Conservation (phyloP, 2,797 vertebrate species). For the Aldrovandia affinis region DNA sequence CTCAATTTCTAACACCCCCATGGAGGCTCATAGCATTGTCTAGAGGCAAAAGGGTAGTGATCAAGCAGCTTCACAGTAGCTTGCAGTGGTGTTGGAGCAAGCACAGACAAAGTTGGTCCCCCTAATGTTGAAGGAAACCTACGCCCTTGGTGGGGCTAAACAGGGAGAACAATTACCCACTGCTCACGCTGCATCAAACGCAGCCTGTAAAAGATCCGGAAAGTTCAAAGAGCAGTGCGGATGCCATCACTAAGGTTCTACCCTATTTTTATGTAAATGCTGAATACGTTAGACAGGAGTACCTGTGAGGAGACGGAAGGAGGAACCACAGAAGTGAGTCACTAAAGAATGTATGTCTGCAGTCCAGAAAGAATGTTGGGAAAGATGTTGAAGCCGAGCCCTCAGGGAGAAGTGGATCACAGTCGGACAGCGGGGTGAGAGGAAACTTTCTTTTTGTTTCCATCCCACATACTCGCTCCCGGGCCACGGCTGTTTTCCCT, state of each 20-base stretch:
- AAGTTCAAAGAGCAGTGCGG: background rate
- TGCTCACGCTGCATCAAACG: slow-evolving; percentile 23
- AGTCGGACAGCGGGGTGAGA: background rate
- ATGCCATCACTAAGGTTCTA: background rate
- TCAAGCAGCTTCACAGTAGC: too few species aligned
- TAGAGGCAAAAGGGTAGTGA: too few species aligned
- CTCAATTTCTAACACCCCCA: too few species aligned
- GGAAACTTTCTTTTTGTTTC: background rate
- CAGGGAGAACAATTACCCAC: slow-evolving; percentile 25
- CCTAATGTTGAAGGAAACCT: too few species aligned
- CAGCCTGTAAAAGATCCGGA: background rate
- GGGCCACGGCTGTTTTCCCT: background rate
- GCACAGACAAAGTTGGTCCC: too few species aligned
- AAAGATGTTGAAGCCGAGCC: background rate
- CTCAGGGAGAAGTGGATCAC: background rate
- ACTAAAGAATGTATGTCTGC: background rate
- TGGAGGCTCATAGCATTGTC: too few species aligned
- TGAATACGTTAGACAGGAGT: background rate
- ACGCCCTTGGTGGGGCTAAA: background rate
- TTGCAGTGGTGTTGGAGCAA: too few species aligned
- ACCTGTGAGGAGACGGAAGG: background rate
- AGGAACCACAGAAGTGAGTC: background rate
- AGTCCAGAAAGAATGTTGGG: background rate
- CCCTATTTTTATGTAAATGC: background rate
- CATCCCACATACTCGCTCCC: background rate